A percentile compares a stretch with the other conserved stretches of the same genome.
These are phyloP conservation scores for Thalpophila matura DNA, from an alignment of 2,888 invertebrate genomes.

Conservation along the genomic window DNA sequence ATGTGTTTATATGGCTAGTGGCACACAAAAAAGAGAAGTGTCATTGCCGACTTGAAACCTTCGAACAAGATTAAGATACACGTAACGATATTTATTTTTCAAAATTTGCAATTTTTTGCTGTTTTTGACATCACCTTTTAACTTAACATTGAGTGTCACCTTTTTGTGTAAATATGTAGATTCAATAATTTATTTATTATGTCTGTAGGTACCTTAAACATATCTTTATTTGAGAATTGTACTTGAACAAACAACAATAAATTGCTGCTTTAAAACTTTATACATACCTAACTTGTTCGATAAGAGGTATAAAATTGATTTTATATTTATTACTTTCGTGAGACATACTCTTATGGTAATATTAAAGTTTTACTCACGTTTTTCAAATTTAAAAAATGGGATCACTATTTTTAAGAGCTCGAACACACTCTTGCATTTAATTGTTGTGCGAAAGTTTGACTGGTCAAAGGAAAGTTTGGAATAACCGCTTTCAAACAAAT, in stretches of 20 bases:
- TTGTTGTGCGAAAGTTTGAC: no score
- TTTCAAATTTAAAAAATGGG: no score
- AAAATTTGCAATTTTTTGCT: conserved; percentile 35
- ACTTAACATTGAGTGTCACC: conserved; percentile 17
- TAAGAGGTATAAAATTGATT: no score
- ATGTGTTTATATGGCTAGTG: background rate
- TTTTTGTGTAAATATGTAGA: conserved; percentile 40
- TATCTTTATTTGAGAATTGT: background rate
- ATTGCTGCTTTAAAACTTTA: background rate
- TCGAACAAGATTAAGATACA: conserved; percentile 27
- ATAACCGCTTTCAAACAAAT: no score
- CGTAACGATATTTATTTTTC: conserved; percentile 8
- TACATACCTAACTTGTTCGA: no score
- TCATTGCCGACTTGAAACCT: conserved; percentile 25
- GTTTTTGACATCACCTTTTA: conserved; percentile 26
- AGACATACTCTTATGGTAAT: no score
- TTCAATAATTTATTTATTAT: conserved; percentile 31
- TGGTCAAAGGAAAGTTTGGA: no score
- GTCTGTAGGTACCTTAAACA: no score
- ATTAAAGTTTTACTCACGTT: no score
- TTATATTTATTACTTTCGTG: no score
- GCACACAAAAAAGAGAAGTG: background rate
- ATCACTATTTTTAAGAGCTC: no score
- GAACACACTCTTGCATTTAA: no score
- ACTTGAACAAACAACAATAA: background rate